Conservation (phyloP, 2,797 vertebrate genomes). For the Scarus forsteni region DNA sequence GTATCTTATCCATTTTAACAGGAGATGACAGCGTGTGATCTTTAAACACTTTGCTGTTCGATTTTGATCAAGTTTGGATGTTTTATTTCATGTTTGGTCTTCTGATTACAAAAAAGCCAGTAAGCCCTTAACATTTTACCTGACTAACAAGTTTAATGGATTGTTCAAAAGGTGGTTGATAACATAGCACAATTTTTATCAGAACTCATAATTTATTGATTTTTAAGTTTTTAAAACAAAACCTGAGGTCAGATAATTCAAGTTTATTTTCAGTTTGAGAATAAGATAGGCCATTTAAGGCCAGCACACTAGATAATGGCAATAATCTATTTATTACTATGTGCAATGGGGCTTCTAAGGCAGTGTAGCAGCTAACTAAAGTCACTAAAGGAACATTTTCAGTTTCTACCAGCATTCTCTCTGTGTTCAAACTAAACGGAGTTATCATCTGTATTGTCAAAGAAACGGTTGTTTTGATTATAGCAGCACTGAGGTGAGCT, state of each 20-base stretch:
- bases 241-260: background rate
- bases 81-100: no score
- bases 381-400: background rate
- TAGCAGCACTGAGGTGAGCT: background rate
- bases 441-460: background rate
- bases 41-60: no score
- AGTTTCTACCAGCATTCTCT: background rate
- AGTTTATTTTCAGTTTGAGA: background rate
- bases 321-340: background rate
- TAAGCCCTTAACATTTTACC: no score
- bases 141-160: no score
- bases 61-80: background rate
- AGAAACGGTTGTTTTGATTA: background rate
- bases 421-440: background rate
- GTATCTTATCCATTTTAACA: no score
- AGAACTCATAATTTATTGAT: background rate
- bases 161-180: no score
- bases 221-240: background rate
- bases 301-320: background rate
- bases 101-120: no score
- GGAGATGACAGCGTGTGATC: no score
- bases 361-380: background rate
- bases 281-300: background rate
- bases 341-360: background rate
- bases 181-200: background rate